These are phyloP conservation scores for Physella acuta DNA, from an alignment of 1,140 invertebrate species.

Conservation along the genomic window DNA sequence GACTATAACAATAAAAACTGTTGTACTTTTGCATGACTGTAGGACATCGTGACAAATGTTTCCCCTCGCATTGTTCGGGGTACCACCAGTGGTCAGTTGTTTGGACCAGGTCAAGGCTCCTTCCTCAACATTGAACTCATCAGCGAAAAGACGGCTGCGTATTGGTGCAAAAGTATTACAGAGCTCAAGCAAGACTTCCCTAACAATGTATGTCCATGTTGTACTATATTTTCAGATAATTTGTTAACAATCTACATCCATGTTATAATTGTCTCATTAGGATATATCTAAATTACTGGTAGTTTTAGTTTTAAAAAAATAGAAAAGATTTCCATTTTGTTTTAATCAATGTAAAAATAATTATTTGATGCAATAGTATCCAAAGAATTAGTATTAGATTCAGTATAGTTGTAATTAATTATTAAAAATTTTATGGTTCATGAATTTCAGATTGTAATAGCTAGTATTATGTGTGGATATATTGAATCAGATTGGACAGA, in stretches of 20 bases:
- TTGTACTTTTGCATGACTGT: too few species aligned
- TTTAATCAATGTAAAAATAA: too few species aligned
- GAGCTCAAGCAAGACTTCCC: conserved; percentile 94
- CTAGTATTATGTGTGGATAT: conserved; percentile 94
- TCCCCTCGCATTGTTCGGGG: conserved; percentile 94
- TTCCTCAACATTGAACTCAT: conserved; percentile 98
- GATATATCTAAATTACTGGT: too few species aligned
- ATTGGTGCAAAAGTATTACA: conserved; percentile 86
- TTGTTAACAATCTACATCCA: not conserved
- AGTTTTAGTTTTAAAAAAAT: not conserved
- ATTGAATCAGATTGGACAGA: conserved; percentile 86
- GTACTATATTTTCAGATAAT: not conserved
- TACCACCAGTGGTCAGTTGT: conserved; percentile 85
- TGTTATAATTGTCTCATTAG: too few species aligned
- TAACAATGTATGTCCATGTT: conserved; percentile 59
- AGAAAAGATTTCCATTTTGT: too few species aligned
- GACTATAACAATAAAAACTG: too few species aligned
- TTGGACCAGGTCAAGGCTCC: conserved; percentile 89
- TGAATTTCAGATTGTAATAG: conserved; percentile 83
- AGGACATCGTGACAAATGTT: conserved; percentile 94
- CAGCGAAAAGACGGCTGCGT: conserved; percentile 91
- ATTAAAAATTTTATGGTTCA: too few species aligned
- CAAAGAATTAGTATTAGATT: too few species aligned
- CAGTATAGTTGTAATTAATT: too few species aligned
- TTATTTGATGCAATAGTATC: too few species aligned